Evolutionary conservation across 2,113 vertebrate species (phyloP).

Genomic region (Ciconia maguari): DNA sequence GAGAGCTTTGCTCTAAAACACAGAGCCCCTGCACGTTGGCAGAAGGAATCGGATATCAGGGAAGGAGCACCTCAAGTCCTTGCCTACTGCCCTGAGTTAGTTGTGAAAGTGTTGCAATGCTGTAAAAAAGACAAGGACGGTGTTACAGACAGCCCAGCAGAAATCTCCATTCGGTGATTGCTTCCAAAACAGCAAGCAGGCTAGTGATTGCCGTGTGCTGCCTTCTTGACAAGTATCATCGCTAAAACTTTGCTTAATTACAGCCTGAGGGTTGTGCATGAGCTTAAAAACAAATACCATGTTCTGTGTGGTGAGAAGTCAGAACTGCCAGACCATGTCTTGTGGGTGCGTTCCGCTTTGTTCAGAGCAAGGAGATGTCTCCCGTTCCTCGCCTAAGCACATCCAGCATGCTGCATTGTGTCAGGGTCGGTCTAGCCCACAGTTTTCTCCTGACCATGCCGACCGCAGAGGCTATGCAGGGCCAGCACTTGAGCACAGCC

Average conservation of each 20-base stretch:
- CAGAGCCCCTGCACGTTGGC: background rate
- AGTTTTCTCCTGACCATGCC: background rate
- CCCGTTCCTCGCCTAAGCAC: background rate
- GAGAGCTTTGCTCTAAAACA: background rate
- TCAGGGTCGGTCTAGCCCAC: background rate
- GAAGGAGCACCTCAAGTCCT: background rate
- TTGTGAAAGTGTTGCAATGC: background rate
- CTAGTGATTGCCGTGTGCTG: background rate
- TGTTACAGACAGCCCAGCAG: background rate
- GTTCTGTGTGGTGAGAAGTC: background rate
- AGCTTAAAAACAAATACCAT: background rate
- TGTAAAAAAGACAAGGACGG: background rate
- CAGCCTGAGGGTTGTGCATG: background rate
- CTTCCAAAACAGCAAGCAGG: background rate
- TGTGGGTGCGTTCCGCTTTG: background rate
- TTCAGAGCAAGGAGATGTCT: background rate
- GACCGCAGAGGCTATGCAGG: background rate
- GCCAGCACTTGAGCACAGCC: background rate
- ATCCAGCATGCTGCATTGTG: background rate
- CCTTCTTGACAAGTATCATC: background rate
- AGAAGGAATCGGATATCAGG: background rate
- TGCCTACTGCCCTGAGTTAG: background rate
- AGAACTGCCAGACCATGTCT: background rate
- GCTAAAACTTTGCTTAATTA: background rate
- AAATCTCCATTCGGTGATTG: background rate